Conservation (phyloP, 2,888 invertebrate species). For the Idaea aversata region DNA sequence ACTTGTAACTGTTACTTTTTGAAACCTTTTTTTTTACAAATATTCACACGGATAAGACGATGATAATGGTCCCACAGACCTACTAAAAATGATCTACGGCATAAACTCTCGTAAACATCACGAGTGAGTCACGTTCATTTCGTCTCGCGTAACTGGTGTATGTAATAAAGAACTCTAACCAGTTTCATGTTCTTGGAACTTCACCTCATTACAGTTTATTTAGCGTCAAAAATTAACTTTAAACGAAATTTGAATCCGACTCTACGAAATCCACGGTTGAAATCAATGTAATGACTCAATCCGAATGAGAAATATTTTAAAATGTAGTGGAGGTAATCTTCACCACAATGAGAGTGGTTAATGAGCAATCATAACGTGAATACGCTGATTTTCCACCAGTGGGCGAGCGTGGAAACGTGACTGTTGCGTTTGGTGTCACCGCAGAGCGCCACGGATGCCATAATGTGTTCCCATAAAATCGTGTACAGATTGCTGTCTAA, state of each 20-base stretch:
- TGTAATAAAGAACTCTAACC: slow-evolving; percentile 39
- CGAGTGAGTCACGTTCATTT: slow-evolving; percentile 40
- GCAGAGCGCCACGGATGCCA: slow-evolving; percentile 41
- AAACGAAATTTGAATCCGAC: slow-evolving; percentile 25
- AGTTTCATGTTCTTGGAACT: slow-evolving; percentile 42
- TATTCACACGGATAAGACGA: too few species aligned
- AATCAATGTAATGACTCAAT: slow-evolving; percentile 51
- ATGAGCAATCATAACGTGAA: slow-evolving; percentile 54
- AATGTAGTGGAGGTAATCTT: slow-evolving; percentile 53
- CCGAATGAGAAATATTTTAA: slow-evolving; percentile 41
- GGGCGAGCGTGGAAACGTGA: slow-evolving; percentile 52
- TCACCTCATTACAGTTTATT: slow-evolving; percentile 32
- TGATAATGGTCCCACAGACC: not conserved
- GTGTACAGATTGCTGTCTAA: slow-evolving; percentile 32
- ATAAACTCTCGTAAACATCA: slow-evolving; percentile 2
- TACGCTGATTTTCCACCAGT: slow-evolving; percentile 49
- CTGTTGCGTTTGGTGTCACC: slow-evolving; percentile 51
- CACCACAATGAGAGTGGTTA: slow-evolving; percentile 55
- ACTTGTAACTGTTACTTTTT: too few species aligned
- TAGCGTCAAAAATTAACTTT: slow-evolving; percentile 39
- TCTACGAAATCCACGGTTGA: slow-evolving; percentile 25
- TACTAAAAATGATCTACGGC: not conserved
- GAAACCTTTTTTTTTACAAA: too few species aligned
- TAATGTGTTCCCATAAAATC: slow-evolving; percentile 58
- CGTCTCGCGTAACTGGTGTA: slow-evolving; percentile 34